Base-by-base conservation (phyloP, 2,797 vertebrate species). In the Pseudochaenichthys georgianus region DNA sequence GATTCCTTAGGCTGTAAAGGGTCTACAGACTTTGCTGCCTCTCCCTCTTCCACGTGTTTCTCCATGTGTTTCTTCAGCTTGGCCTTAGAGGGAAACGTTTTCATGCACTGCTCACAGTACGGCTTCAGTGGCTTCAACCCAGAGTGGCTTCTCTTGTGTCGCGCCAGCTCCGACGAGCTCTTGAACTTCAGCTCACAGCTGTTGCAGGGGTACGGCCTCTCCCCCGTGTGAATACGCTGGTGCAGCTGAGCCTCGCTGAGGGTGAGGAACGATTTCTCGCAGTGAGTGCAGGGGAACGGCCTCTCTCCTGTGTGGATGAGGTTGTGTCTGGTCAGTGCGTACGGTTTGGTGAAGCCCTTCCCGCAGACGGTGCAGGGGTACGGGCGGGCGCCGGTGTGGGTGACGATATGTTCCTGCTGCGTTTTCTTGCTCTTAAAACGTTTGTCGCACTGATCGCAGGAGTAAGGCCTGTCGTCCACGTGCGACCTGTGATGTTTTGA, bases 271-370 rank as follows among this genome's bases (percentile, higher is more conserved):
- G 95, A 92, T 83, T 97, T 97, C 38, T 94, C 94, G 46, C 96
- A 97, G 85, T 96, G 94, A 0, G 90, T 85, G 47, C 96, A 98
- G 17, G 95, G 88, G 78, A 96, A 97, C 0, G 96, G 96, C 52
- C 95, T 85, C 87, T 97, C 96, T 0, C 96, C 96, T 0, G 95
- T 96, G 93, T 98, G 97, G 3, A 96, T 96, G 73, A 96, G 94
- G 54, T 96, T 94, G 93, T 98, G 97, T 23, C 96, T 91, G 81
- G 93, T 96, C 34, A 98, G 89, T 0, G 96, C 95, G 38, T 96
- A 96, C 0, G 95, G 95, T 75, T 96, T 96, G 82, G 96, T 95
- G 87, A 97, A 97, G 84, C 95, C 93, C 81, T 97, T 97, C 55
- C 94, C 94, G 0, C 97, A 97, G 84, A 94, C 93, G 12, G 79